These are phyloP conservation scores for Taenioides sp. DNA, from an alignment of 2,797 vertebrate species.

Conservation along the genomic window DNA sequence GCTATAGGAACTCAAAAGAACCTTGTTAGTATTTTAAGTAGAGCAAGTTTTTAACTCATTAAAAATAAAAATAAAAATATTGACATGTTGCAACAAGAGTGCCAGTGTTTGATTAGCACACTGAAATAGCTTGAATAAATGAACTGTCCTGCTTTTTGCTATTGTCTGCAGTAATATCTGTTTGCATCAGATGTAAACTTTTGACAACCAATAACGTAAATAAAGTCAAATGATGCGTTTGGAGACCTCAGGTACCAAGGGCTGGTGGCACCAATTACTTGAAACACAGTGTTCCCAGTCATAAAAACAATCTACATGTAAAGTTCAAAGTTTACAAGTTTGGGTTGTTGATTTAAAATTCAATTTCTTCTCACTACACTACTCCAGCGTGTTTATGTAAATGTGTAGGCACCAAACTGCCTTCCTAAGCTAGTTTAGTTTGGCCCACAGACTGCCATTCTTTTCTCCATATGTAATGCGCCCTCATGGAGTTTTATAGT, in stretches of 20 bases:
- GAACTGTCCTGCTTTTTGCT: background rate
- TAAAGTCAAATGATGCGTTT: background rate
- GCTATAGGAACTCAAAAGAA: background rate
- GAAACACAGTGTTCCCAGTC: constrained; percentile 15
- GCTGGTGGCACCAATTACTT: background rate
- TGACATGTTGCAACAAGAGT: background rate
- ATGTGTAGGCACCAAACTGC: constrained; percentile 27
- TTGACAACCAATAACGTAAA: background rate
- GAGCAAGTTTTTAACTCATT: background rate
- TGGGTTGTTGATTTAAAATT: constrained; percentile 2
- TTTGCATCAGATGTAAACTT: background rate
- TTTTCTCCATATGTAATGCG: constrained; percentile 51
- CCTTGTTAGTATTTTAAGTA: background rate
- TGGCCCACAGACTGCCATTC: constrained; percentile 43
- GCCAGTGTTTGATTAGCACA: background rate
- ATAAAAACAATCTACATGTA: background rate
- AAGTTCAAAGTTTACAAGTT: background rate
- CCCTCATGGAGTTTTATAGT: constrained; percentile 52
- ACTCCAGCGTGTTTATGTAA: constrained; percentile 48
- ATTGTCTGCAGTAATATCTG: background rate
- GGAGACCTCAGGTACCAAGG: background rate
- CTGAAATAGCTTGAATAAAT: background rate
- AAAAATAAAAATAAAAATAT: too few species aligned
- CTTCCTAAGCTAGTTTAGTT: constrained; percentile 41
- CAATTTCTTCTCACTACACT: constrained; percentile 5